A percentile compares a stretch with the other conserved stretches of the same genome.
These are phyloP conservation scores for Clarias batrachus DNA, from an alignment of 2,113 vertebrate species.

Conservation along the genomic window DNA sequence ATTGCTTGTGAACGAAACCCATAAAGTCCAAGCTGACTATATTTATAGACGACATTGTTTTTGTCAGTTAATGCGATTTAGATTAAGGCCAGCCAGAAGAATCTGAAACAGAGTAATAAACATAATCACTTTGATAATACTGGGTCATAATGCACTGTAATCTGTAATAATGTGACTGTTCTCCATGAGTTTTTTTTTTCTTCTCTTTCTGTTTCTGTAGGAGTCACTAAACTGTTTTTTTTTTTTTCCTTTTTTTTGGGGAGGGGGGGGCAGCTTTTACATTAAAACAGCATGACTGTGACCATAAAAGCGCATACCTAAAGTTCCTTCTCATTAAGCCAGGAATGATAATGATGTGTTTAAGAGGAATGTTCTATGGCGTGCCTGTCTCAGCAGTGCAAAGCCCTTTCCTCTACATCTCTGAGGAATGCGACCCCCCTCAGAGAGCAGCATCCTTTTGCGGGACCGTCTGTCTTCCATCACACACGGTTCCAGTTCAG, in stretches of 20 bases:
- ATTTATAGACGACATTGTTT: neutral
- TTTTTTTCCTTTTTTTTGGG: neutral
- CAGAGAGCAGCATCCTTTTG: conserved; percentile 30
- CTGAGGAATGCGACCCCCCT: conserved; percentile 31
- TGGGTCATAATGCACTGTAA: neutral
- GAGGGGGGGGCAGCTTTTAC: neutral
- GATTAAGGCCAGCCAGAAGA: neutral
- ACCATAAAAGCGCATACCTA: conserved; percentile 35
- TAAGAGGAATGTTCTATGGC: conserved; percentile 47
- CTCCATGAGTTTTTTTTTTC: neutral
- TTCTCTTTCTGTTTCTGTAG: neutral
- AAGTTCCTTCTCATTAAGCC: conserved; percentile 40
- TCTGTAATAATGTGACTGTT: neutral
- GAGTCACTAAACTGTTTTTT: neutral
- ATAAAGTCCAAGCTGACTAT: neutral
- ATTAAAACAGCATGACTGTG: conserved; percentile 27
- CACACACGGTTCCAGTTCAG: neutral
- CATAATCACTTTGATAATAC: neutral
- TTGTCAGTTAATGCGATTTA: neutral
- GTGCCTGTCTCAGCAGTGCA: conserved; percentile 18
- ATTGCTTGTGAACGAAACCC: neutral
- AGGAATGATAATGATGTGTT: conserved; percentile 56
- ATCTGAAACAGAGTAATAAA: neutral
- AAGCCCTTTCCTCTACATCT: conserved; percentile 45
- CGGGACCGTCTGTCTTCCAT: conserved; percentile 29